phyloP scores from a whole-genome alignment of 35 echinoderm and acorn worm species.

The Apostichopus californicus region DNA sequence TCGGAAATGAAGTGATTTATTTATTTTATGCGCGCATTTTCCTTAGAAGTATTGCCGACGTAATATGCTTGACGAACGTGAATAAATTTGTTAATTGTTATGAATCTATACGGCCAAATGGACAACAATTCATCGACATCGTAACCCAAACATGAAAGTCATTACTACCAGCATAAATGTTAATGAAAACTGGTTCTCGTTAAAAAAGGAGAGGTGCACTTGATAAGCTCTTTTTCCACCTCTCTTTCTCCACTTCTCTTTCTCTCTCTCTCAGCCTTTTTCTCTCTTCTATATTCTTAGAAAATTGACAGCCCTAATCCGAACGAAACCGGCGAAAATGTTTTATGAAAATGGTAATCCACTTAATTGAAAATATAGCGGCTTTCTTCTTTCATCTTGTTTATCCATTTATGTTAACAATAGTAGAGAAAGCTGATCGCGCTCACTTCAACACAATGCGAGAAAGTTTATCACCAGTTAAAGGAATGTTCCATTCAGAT shows the following conservation, averaged over 20 bases:
- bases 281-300: not conserved
- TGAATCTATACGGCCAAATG: not conserved
- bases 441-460: not conserved
- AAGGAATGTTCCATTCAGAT: not conserved
- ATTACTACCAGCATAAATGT: slow-evolving; percentile 3
- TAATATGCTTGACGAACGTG: not conserved
- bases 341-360: slow-evolving; percentile 32
- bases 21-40: not conserved
- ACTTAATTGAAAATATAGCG: slow-evolving; percentile 47
- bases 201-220: not conserved
- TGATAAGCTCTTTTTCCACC: not conserved
- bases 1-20: not conserved
- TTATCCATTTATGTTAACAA: slow-evolving; percentile 20
- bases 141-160: not conserved
- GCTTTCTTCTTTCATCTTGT: slow-evolving; percentile 35
- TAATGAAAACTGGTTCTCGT: slow-evolving; percentile 11
- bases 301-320: not conserved
- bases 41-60: not conserved
- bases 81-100: not conserved
- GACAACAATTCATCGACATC: not conserved
- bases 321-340: slow-evolving; percentile 2
- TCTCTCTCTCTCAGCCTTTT: too few species aligned
- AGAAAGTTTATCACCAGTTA: not conserved
- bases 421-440: not conserved
- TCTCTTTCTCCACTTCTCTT: not conserved